Evolutionary conservation across 2,888 invertebrate genomes (phyloP), one percentile per base, ranked within the genome.

Genomic region (Dastarcus helophoroides): DNA sequence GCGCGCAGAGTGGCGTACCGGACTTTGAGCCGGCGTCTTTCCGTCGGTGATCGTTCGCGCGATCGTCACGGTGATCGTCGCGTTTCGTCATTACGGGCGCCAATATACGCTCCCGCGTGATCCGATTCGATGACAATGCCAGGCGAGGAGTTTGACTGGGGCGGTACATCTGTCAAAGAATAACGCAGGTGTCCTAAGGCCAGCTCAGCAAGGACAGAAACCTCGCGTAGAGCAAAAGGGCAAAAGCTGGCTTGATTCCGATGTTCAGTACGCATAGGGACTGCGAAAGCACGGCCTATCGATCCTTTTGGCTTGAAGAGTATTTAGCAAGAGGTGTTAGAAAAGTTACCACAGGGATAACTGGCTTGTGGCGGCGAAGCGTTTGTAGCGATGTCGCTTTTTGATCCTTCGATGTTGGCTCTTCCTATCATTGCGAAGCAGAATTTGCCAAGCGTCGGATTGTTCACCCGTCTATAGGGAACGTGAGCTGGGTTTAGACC

Each of bases 351-450:
- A 72, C 70, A 71, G 72, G 72, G 65, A 73, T 72, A 72, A 70
- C 69, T 73, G 69, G 67, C 67, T 71, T 69, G 68, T 69, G 69
- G 69, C 70, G 65, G 67, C 68, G 64, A 64, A 71, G 69, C 69
- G 69, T 64, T 64, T 69, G 62, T 68, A 72, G 69, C 69, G 69
- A 73, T 71, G 69, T 71, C 63, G 70, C 70, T 71, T 72, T 72
- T 73, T 73, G 71, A 73, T 73, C 69, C 66, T 71, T 77, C 72
- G 72, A 75, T 74, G 69, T 76, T 73, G 73, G 72, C 73, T 76
- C 72, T 74, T 75, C 73, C 73, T 76, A 74, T 73, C 72, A 73
- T 76, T 72, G 71, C 64, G 72, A 74, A 73, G 73, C 74, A 68
- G 68, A 75, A 73, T 69, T 73, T 67, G 62, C 69, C 65, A 73